phyloP scores from a whole-genome alignment of 1,140 invertebrate genomes.

The Diploscapter pachys region DNA sequence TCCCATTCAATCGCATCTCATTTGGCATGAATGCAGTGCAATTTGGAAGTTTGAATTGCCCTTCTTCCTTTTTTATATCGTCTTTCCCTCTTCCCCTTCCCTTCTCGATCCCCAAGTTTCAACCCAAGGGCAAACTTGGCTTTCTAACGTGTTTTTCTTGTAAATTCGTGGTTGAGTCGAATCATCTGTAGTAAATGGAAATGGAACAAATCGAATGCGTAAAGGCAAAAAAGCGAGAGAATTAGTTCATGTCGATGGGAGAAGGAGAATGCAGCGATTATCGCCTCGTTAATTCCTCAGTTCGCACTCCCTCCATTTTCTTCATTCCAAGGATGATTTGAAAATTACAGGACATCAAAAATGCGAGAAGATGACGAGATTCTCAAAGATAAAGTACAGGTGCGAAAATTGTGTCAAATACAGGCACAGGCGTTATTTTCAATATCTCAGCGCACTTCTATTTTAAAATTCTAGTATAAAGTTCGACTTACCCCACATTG shows the following conservation, averaged over 20 bases:
- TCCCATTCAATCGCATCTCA: background rate
- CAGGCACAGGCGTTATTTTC: background rate
- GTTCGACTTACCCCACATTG: conserved; percentile 10
- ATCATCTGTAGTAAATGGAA: too few relatives aligned
- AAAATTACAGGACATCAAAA: background rate
- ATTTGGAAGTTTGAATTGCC: background rate
- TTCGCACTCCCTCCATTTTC: background rate
- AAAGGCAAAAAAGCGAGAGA: too few relatives aligned
- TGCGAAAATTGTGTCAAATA: background rate
- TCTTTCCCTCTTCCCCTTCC: background rate
- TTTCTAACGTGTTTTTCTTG: background rate
- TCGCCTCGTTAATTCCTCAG: background rate
- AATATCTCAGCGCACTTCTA: background rate
- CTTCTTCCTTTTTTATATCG: background rate
- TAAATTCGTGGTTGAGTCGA: too few relatives aligned
- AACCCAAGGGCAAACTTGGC: background rate
- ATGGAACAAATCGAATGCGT: too few relatives aligned
- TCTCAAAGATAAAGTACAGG: background rate
- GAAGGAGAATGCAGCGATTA: too few relatives aligned
- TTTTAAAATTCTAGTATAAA: background rate
- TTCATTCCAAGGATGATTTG: background rate
- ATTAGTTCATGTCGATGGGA: too few relatives aligned
- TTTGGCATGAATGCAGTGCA: background rate
- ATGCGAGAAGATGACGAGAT: background rate
- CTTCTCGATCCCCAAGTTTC: background rate